Evolutionary conservation across 2,113 vertebrate species (phyloP).

Genomic region (Ciconia maguari): DNA sequence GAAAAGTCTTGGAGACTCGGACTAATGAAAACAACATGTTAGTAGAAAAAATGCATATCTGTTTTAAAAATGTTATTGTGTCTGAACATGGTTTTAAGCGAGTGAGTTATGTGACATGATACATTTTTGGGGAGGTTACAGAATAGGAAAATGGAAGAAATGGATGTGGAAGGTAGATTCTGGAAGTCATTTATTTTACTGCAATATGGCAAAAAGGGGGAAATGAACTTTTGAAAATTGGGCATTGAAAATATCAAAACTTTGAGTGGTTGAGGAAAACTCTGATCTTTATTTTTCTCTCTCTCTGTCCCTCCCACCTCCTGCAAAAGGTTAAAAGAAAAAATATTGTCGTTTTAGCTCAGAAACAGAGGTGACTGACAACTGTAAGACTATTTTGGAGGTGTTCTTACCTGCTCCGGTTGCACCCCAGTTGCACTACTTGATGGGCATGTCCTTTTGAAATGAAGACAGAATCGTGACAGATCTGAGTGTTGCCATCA

Average conservation of each 20-base stretch:
- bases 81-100: neutral
- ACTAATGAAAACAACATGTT: conserved; percentile 51
- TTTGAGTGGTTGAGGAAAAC: neutral
- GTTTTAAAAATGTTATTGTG: neutral
- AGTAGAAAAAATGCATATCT: neutral
- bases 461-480: rapidly evolving
- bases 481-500: neutral
- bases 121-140: neutral
- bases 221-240: neutral
- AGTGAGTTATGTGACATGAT: neutral
- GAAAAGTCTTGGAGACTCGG: neutral
- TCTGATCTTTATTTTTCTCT: neutral
- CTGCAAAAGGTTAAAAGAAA: neutral
- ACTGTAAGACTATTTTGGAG: neutral
- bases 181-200: neutral
- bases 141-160: neutral
- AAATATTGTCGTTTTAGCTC: neutral
- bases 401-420: neutral
- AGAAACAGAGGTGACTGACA: neutral
- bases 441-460: neutral
- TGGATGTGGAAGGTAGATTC: neutral
- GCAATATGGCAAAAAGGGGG: neutral
- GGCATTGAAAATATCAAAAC: neutral
- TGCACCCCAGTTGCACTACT: neutral
- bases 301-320: too few species aligned